A percentile compares a stretch with the other conserved stretches of the same genome.
Evolutionary conservation across 2,113 vertebrate species (phyloP).

Genomic region (Tursiops truncatus): DNA sequence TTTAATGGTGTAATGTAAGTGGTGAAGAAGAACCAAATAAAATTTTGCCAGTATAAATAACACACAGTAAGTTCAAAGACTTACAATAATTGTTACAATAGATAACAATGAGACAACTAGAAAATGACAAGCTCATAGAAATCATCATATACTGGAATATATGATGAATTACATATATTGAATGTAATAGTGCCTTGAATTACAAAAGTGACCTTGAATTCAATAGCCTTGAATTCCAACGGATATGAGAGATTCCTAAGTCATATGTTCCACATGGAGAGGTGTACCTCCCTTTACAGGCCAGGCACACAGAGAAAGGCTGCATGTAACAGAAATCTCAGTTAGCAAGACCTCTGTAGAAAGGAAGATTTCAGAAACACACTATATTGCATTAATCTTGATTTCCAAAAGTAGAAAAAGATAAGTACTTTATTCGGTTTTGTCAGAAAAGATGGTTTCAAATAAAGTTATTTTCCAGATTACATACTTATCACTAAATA

Average conservation of each 20-base stretch:
- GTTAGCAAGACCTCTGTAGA: not conserved
- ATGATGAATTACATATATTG: not conserved
- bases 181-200: not conserved
- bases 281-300: not conserved
- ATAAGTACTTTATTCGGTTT: not conserved
- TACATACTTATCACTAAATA: not conserved
- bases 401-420: constrained; percentile 7
- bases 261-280: not conserved
- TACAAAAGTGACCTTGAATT: not conserved
- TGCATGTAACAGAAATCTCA: not conserved
- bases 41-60: not conserved
- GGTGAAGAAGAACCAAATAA: not conserved
- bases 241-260: not conserved
- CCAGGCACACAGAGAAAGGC: not conserved
- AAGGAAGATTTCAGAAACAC: not conserved
- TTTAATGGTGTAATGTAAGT: not conserved
- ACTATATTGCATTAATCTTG: not conserved
- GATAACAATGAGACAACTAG: not conserved
- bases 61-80: not conserved
- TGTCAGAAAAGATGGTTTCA: not conserved
- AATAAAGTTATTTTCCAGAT: not conserved
- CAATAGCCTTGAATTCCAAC: not conserved
- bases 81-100: not conserved
- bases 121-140: not conserved
- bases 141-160: not conserved